Evolutionary conservation across 2,113 vertebrate species (phyloP), one percentile per base, ranked within the genome.

Genomic region (Dendropsophus ebraccatus): DNA sequence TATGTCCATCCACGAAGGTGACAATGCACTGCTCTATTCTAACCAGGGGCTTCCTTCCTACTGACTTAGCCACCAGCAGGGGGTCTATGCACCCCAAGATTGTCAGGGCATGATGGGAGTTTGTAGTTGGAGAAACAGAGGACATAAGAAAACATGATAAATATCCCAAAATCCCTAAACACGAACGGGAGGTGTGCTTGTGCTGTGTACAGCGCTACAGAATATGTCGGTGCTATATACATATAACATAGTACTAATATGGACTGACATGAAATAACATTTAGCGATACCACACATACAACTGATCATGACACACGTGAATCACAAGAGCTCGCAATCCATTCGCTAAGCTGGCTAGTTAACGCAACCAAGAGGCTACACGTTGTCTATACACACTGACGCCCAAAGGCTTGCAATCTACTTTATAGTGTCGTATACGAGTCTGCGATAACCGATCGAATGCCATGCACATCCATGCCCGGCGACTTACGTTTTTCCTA

Each of bases 401-500:
- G n/a, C n/a, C n/a, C n/a, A n/a, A 19, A 50, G 72, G 47, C 45
- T 76, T 50, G 69, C 35, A 37, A 6, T 50, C 49, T 50, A 50
- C n/a, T n/a, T n/a, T n/a, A n/a, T n/a, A n/a, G n/a, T n/a, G n/a
- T n/a, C n/a, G n/a, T n/a, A n/a, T n/a, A 12, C 13, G 8, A 2
- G 13, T 50, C 4, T 4, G 5, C 49, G 12, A 12, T 50, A 14
- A 50, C 49, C 13, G 49, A 12, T 7, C 41, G 8, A 41, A 8
- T 41, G 41, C 41, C 41, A 41, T 41, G 41, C 41, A 41, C 41
- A 8, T 41, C 41, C 9, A 16, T 6, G 13, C 7, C 32, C 30
- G 70, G 25, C 1, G 3, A 96, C 97, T 99, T 95, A 99, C 97
- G 96, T 94, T 93, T 91, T 93, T 87, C 92, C 93, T 88, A 94